These are phyloP conservation scores for Cephus cinctus DNA, from an alignment of 1,140 invertebrate genomes.

Conservation along the genomic window DNA sequence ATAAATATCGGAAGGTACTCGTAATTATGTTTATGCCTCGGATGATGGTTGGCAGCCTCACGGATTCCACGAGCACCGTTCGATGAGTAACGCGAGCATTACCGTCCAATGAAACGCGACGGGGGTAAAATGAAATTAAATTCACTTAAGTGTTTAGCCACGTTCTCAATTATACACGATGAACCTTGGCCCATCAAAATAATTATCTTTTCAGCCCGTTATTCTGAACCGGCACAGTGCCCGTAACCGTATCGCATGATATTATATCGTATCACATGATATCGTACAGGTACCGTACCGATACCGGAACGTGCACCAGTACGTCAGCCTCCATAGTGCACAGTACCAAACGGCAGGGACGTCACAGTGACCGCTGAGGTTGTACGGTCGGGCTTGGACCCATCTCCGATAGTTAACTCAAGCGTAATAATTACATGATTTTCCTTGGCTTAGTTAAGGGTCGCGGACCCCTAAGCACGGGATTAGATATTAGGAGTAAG, in stretches of 20 bases:
- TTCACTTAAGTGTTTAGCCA: constrained; percentile 50
- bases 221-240: constrained; percentile 9
- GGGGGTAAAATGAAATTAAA: constrained; percentile 48
- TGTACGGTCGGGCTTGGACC: constrained; percentile 15
- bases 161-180: constrained; percentile 53
- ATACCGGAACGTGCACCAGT: constrained; percentile 22
- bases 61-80: constrained; percentile 18
- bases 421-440: constrained; percentile 53
- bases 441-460: constrained; percentile 28
- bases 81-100: constrained; percentile 23
- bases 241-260: constrained; percentile 4
- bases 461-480: constrained; percentile 30
- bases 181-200: constrained; percentile 50
- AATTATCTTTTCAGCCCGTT: constrained; percentile 51
- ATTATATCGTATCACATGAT: constrained; percentile 25
- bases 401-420: constrained; percentile 40
- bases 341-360: constrained; percentile 17
- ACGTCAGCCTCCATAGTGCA: no score
- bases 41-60: constrained; percentile 24
- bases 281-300: constrained; percentile 20
- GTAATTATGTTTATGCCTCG: constrained; percentile 21
- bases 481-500: constrained; percentile 36
- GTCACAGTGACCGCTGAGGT: constrained; percentile 30
- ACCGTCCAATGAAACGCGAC: constrained; percentile 23
- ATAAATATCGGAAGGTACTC: no score